Evolutionary conservation across 2,888 invertebrate species (phyloP), one percentile per base, ranked within the genome.

Genomic region (Oligia latruncula): DNA sequence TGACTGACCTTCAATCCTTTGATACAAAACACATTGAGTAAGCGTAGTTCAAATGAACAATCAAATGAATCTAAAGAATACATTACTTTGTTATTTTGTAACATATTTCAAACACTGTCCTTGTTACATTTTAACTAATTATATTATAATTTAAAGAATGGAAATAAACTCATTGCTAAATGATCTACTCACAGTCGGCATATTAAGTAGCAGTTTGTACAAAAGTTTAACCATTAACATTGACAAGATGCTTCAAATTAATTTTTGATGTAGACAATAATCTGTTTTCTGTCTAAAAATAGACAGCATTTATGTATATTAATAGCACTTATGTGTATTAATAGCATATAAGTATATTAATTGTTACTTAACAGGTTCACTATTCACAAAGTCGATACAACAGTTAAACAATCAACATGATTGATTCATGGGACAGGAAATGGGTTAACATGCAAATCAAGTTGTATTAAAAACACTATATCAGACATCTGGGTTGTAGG

Each of bases 1-100:
- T 43, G 17, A 23, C 23, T 75, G 85, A 64, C 78, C 79, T 87
- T 78, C 80, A 20, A 43, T 65, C 52, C 17, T 40, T 76, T 58
- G 15, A 58, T 49, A 60, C 77, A 70, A 76, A 65, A 66, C 58
- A 62, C 13, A 73, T 72, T 74, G 65, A 60, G 71, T 71, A 71
- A 83, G 72, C 52, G 20, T 20, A 60, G 52, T 81, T 81, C 43
- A 79, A 78, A 74, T 78, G 40, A 77, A 85, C 71, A 78, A 80
- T 77, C 29, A 82, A 79, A 49, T 73, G n/a, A 64, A 60, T 52
- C n/a, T 67, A 58, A 72, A 71, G 68, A 71, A 74, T 81, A 73
- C 20, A 55, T 84, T 77, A 29, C 17, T 80, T 64, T 64, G 66
- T 65, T 60, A 13, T 73, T 71, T 76, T 80, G 76, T 72, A 80